Evolutionary conservation across 2,797 vertebrate genomes (phyloP), one percentile per base, ranked within the genome.

Genomic region (Macropus fuliginosus): DNA sequence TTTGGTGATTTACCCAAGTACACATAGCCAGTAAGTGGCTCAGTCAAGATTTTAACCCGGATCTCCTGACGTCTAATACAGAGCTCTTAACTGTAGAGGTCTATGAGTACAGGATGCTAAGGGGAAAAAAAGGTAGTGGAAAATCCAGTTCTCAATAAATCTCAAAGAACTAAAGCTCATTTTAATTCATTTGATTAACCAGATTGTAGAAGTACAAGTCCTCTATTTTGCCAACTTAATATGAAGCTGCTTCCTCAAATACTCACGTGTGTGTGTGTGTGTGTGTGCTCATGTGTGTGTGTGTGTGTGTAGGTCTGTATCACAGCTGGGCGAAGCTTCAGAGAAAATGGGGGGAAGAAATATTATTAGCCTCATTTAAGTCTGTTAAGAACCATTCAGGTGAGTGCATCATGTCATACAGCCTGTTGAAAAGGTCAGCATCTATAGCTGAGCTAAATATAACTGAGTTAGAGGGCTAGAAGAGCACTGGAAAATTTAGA

Each of bases 401-500:
- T 97, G 96, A 96, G 90, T 66, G 87, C 55, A 94, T 93, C 28
- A 1, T 94, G 62, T 92, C 91, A 2, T 94, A 93, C 92, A 94
- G 93, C 95, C 91, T 97, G 87, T 97, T 95, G 91, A 96, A 98
- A 98, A 98, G 94, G 54, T 96, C 97, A 98, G 97, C 95, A 21
- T 92, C 97, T 97, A 95, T 31, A 93, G 95, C 94, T 96, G 95
- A 97, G 95, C 96, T 97, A 93, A 90, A 93, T 97, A 98, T 97
- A 98, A 95, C 95, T 95, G 95, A 93, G 97, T 96, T 96, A 97
- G 97, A 93, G 95, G 96, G 81, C 91, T 95, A 90, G 95, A 93
- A 91, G 55, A 98, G 59, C 90, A 94, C 95, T 98, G 96, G 96
- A 96, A 96, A 97, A 56, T 98, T 98, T 97, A 97, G 97, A 98